These are phyloP conservation scores for Asobara japonica DNA, from an alignment of 1,140 invertebrate species.

Conservation along the genomic window DNA sequence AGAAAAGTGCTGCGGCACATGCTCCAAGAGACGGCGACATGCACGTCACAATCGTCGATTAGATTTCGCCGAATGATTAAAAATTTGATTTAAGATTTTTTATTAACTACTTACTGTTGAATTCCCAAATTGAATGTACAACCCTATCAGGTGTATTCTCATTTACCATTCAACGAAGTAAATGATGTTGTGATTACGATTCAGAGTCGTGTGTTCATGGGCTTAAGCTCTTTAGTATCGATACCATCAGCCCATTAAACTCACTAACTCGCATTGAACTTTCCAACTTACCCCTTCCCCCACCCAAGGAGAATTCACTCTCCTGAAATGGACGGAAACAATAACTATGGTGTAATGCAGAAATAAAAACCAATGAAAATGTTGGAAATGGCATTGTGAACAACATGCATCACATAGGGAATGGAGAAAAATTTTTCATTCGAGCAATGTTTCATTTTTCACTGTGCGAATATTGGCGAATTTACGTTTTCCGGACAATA, in stretches of 20 bases:
- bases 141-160: neutral
- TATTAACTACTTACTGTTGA: neutral
- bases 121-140: neutral
- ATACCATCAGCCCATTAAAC: neutral
- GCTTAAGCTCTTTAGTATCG: neutral
- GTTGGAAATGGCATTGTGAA: no score
- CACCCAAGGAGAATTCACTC: neutral
- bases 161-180: neutral
- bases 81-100: neutral
- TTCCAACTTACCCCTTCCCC: neutral
- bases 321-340: neutral
- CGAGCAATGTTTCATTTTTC: no score
- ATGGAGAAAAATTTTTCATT: no score
- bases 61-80: slow-evolving; percentile 35
- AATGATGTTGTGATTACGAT: neutral
- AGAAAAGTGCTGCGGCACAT: slow-evolving; percentile 56
- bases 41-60: slow-evolving; percentile 50
- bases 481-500: no score
- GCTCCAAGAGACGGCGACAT: slow-evolving; percentile 51
- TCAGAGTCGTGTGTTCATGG: neutral
- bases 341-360: neutral
- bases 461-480: no score
- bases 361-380: neutral
- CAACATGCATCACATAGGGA: no score
- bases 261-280: neutral